These are phyloP conservation scores for Balaenoptera acutorostrata DNA, from an alignment of 2,113 vertebrate genomes.

Conservation along the genomic window DNA sequence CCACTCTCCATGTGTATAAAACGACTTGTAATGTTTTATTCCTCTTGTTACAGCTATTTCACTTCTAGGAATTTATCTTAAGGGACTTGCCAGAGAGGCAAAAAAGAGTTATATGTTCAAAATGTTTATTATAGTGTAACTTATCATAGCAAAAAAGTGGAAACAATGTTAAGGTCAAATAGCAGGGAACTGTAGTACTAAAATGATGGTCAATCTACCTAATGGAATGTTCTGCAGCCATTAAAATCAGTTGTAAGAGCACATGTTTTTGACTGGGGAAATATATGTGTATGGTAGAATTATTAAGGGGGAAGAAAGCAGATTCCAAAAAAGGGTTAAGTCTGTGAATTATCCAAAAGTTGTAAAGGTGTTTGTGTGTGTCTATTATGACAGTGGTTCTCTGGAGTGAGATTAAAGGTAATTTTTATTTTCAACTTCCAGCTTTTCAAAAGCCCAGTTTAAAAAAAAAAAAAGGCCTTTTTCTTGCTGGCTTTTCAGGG, in stretches of 20 bases:
- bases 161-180: background rate
- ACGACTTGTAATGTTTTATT: background rate
- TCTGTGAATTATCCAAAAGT: background rate
- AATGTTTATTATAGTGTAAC: background rate
- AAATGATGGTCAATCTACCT: rapidly evolving
- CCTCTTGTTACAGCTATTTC: background rate
- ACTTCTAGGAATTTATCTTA: background rate
- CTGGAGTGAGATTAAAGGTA: background rate
- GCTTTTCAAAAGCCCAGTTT: background rate
- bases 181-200: background rate
- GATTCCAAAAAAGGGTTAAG: background rate
- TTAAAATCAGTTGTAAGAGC: background rate
- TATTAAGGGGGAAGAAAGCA: no score
- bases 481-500: background rate
- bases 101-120: background rate
- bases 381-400: background rate
- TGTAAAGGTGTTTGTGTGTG: no score
- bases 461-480: background rate
- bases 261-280: rapidly evolving
- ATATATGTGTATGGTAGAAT: rapidly evolving
- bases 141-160: background rate
- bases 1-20: background rate
- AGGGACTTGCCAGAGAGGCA: background rate
- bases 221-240: background rate
- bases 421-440: background rate